Conservation (phyloP, 2,888 invertebrate genomes). For the Andrena haemorrhoa region DNA sequence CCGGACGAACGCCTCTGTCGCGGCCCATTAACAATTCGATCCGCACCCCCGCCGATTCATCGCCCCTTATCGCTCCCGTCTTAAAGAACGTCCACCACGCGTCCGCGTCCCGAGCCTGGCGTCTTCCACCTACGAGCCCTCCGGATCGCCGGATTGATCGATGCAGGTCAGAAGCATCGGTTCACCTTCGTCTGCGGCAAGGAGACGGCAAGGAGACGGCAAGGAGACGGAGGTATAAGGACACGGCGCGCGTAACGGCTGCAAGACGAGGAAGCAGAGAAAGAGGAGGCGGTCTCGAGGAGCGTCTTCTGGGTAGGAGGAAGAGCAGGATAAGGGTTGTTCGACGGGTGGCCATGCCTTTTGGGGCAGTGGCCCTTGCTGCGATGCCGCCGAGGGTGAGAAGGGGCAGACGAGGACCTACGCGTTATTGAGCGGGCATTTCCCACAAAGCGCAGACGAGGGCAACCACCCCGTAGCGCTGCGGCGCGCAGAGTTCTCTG, state of each 20-base stretch:
- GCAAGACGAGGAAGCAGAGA: not conserved
- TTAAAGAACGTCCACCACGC: not conserved
- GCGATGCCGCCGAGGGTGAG: conserved; percentile 69
- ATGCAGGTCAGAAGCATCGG: conserved; percentile 29
- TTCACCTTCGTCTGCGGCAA: not conserved
- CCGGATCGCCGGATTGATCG: conserved; percentile 36
- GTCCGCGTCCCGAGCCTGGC: not conserved
- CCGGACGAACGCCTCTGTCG: not conserved
- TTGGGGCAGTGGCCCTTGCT: conserved; percentile 78
- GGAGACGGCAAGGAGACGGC: not conserved
- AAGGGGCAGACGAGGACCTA: conserved; percentile 77
- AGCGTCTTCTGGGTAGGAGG: conserved; percentile 48
- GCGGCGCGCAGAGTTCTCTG: conserved; percentile 74
- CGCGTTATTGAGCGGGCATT: conserved; percentile 84
- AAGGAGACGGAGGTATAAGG: conserved; percentile 35
- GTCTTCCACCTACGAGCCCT: not conserved
- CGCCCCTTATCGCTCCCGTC: not conserved
- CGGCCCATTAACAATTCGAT: conserved; percentile 8
- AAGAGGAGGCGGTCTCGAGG: conserved; percentile 37
- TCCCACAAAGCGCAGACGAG: conserved; percentile 84
- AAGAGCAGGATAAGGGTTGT: conserved; percentile 64
- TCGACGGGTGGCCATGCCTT: conserved; percentile 71
- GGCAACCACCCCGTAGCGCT: conserved; percentile 84
- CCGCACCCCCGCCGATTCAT: not conserved
- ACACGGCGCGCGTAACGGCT: conserved; percentile 25